phyloP scores from a whole-genome alignment of 2,113 vertebrate genomes.

The Emberiza fucata region DNA sequence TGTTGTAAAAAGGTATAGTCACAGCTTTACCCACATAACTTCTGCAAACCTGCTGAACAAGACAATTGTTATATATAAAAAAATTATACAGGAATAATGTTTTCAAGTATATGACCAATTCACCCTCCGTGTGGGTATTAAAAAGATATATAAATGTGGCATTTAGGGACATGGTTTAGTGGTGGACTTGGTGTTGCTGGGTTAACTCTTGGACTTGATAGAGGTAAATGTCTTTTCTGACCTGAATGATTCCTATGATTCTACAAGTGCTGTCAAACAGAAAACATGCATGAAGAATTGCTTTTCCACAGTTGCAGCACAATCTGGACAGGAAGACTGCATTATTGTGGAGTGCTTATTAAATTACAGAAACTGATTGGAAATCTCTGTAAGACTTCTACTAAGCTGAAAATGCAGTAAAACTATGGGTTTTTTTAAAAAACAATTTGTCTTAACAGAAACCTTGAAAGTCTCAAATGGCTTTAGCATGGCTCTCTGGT shows the following conservation, averaged over 20 bases:
- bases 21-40: not conserved
- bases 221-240: not conserved
- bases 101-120: not conserved
- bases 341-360: not conserved
- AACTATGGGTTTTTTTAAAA: not conserved
- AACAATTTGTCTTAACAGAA: not conserved
- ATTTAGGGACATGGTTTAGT: not conserved
- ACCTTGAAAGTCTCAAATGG: not conserved
- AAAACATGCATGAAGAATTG: not conserved
- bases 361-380: not conserved
- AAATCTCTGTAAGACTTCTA: not conserved
- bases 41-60: not conserved
- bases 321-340: not conserved
- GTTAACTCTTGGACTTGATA: not conserved
- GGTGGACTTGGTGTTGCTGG: not conserved
- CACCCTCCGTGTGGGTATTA: not conserved
- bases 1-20: not conserved
- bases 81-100: not conserved
- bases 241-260: not conserved
- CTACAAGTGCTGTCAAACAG: not conserved
- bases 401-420: not conserved
- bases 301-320: not conserved
- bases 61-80: not conserved
- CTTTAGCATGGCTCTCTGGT: not conserved
- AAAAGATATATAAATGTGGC: not conserved